These are phyloP conservation scores for Camptogramma bilineatum DNA, from an alignment of 2,888 invertebrate species.

Conservation along the genomic window DNA sequence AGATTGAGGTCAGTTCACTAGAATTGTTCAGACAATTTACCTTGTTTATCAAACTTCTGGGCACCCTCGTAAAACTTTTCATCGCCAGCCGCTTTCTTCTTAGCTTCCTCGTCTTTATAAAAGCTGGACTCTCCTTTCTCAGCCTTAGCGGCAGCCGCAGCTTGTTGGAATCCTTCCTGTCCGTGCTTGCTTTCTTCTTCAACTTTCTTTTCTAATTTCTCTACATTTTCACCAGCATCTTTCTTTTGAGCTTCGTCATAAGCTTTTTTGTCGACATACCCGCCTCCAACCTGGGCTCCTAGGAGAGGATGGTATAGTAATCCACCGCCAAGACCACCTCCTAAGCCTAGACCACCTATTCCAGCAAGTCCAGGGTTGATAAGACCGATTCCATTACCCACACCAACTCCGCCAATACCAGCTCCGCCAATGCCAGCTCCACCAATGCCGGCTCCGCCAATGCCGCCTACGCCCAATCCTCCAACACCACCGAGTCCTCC, in stretches of 20 bases:
- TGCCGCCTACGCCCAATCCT: conserved; percentile 51
- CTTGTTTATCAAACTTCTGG: conserved; percentile 85
- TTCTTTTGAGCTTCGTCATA: conserved; percentile 86
- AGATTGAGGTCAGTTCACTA: too few relatives aligned
- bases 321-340: conserved; percentile 62
- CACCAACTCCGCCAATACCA: conserved; percentile 51
- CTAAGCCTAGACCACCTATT: conserved; percentile 60
- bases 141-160: conserved; percentile 82
- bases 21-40: too few relatives aligned
- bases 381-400: conserved; percentile 56
- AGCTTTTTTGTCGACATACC: conserved; percentile 83
- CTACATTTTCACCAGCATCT: conserved; percentile 81
- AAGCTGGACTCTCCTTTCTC: conserved; percentile 83
- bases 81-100: conserved; percentile 85
- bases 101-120: conserved; percentile 84
- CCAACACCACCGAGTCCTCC: conserved; percentile 51
- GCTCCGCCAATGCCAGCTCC: conserved; percentile 54
- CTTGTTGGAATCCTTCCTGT: conserved; percentile 84
- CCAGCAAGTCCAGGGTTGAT: conserved; percentile 68
- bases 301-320: conserved; percentile 73
- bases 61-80: conserved; percentile 86
- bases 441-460: conserved; percentile 54
- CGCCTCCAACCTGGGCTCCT: conserved; percentile 74
- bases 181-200: conserved; percentile 85
- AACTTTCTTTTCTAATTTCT: conserved; percentile 83